Conservation (phyloP, 1,140 invertebrate species). For the Laodelphax striatellus region DNA sequence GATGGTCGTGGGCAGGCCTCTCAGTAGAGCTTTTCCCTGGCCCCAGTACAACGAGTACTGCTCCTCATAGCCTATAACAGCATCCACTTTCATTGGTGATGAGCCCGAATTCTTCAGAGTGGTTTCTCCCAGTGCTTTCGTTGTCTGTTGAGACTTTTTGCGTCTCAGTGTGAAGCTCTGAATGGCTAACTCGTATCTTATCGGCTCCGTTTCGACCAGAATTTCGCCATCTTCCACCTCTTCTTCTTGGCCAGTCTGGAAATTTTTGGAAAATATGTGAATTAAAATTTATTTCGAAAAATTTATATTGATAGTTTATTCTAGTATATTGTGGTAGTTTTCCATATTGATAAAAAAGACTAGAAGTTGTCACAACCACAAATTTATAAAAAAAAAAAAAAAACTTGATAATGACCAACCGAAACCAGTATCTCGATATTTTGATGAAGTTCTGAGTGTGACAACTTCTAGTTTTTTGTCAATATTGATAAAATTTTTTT, state of each 20-base stretch:
- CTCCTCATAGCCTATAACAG: slow-evolving; percentile 54
- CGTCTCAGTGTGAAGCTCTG: slow-evolving; percentile 48
- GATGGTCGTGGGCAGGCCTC: slow-evolving; percentile 57
- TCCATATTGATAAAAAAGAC: too few relatives aligned
- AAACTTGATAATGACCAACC: too few relatives aligned
- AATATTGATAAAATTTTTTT: too few relatives aligned
- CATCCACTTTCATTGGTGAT: slow-evolving; percentile 40
- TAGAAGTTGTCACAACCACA: too few relatives aligned
- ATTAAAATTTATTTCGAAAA: too few relatives aligned
- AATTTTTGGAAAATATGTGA: too few relatives aligned
- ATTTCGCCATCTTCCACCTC: slow-evolving; percentile 52
- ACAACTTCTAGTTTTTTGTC: too few relatives aligned
- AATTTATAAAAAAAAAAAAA: too few relatives aligned
- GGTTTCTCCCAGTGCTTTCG: slow-evolving; percentile 42
- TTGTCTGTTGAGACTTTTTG: slow-evolving; percentile 38
- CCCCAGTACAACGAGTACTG: slow-evolving; percentile 62
- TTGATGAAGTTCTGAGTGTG: too few relatives aligned
- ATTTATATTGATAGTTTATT: too few relatives aligned
- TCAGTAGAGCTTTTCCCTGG: slow-evolving; percentile 59
- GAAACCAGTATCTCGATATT: too few relatives aligned
- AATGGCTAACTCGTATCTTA: slow-evolving; percentile 53
- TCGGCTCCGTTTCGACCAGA: slow-evolving; percentile 63
- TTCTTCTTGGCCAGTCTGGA: slow-evolving; percentile 38
- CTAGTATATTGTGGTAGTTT: too few relatives aligned
- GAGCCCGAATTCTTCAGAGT: slow-evolving; percentile 46